phyloP scores from a whole-genome alignment of 2,888 invertebrate species.

The Apodemia hepburni region DNA sequence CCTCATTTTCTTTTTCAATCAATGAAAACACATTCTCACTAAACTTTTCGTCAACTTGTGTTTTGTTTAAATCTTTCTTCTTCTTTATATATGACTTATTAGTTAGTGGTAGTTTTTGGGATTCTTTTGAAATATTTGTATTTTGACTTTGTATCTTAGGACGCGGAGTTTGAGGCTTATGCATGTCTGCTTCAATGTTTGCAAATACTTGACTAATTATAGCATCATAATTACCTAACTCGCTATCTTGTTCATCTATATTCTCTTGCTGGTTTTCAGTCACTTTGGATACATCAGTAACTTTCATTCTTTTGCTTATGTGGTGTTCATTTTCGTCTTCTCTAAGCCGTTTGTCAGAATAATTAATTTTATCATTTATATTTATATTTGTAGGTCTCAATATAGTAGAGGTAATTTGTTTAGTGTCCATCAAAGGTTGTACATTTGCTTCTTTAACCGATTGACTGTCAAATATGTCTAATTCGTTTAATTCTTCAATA shows the following conservation, averaged over 20 bases:
- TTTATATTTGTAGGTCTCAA: conserved; percentile 44
- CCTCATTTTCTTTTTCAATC: conserved; percentile 40
- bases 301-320: conserved; percentile 49
- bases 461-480: conserved; percentile 60
- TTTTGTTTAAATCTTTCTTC: conserved; percentile 14
- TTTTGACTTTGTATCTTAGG: neutral
- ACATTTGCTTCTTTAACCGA: conserved; percentile 51
- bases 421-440: conserved; percentile 42
- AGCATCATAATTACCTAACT: conserved; percentile 56
- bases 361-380: conserved; percentile 38
- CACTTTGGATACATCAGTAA: conserved; percentile 25
- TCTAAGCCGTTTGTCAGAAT: conserved; percentile 43
- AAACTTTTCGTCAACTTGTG: conserved; percentile 38
- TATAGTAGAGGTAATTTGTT: conserved; percentile 53
- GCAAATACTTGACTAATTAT: conserved; percentile 64
- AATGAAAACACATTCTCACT: conserved; percentile 68
- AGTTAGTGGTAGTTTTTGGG: conserved; percentile 13
- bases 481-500: conserved; percentile 46
- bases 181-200: conserved; percentile 62
- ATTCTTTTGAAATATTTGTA: conserved; percentile 15
- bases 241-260: conserved; percentile 43
- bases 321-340: conserved; percentile 37
- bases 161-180: neutral
- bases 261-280: conserved; percentile 24
- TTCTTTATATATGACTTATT: conserved; percentile 17